These are phyloP conservation scores for Piscicola geometra DNA, from an alignment of 2,888 invertebrate species.

Conservation along the genomic window DNA sequence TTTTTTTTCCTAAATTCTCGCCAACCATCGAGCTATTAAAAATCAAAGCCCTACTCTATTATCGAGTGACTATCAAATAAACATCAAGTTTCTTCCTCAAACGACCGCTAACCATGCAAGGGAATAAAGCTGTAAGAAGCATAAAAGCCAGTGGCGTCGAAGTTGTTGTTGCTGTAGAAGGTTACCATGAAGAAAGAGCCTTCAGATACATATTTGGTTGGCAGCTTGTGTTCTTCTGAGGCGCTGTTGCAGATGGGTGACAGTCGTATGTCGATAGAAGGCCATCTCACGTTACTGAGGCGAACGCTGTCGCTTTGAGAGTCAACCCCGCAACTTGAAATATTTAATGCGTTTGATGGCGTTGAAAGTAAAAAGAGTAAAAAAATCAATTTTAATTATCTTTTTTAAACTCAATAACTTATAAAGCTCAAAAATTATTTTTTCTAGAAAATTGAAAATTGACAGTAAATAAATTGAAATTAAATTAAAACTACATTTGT, in stretches of 20 bases:
- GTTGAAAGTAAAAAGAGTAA: too few relatives aligned
- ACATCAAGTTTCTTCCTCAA: too few relatives aligned
- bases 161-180: constrained; percentile 85
- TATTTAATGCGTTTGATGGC: neutral
- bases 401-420: neutral
- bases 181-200: constrained; percentile 88
- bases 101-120: neutral
- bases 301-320: constrained; percentile 92
- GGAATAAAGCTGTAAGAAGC: constrained; percentile 75
- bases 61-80: too few relatives aligned
- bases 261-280: constrained; percentile 79
- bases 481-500: too few relatives aligned
- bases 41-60: too few relatives aligned
- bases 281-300: constrained; percentile 79
- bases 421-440: neutral
- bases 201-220: constrained; percentile 61
- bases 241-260: constrained; percentile 74
- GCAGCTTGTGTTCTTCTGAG: constrained; percentile 30
- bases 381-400: neutral
- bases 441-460: too few relatives aligned
- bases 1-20: too few relatives aligned
- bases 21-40: too few relatives aligned
- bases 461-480: too few relatives aligned
- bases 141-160: constrained; percentile 89
- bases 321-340: constrained; percentile 74